Base-by-base conservation (phyloP, 2,888 invertebrate species). In the Euproctis similis region DNA sequence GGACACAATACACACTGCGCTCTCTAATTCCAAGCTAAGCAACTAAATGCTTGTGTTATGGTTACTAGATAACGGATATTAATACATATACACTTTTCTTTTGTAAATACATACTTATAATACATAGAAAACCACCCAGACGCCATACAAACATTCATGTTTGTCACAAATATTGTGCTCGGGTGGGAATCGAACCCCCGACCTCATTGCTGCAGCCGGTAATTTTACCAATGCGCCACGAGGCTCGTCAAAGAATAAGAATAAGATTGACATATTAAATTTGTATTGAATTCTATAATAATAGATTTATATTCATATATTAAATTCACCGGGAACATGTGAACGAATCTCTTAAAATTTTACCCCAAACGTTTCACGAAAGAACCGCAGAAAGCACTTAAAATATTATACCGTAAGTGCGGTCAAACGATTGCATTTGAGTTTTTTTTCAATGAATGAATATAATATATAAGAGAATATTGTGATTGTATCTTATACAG, bases 81-180 rank as follows among this genome's bases (percentile, higher is more conserved):
- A 19, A 19, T 8, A 19, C 19, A n/a, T 19, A 6, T n/a, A 19
- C 8, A 19, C 19, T 19, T 19, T 19, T 19, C 8, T 19, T 19
- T 19, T 19, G 19, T 19, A 19, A 19, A 19, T 19, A 19, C 19
- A 19, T 19, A 6, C 19, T n/a, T 14, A 19, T 19, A n/a, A 19
- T 19, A 19, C 19, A 19, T 19, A 19, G 19, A 19, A 19, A 19
- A n/a, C n/a, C 19, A 19, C 19, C 19, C 19, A 19, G 19, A 19
- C 19, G 14, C 19, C 4, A n/a, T 19, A 8, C 19, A 19, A 19
- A 19, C 19, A 19, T n/a, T 19, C n/a, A n/a, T 19, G n/a, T 19
- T n/a, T 14, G 6, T 14, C 14, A 14, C 22, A 22, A 22, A 10
- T 4, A 22, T 22, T 10, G 19, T 8, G n/a, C 8, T n/a, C 8